Evolutionary conservation across 1,140 invertebrate species (phyloP), one percentile per base, ranked within the genome.

Genomic region (Drosophila pallidifrons): DNA sequence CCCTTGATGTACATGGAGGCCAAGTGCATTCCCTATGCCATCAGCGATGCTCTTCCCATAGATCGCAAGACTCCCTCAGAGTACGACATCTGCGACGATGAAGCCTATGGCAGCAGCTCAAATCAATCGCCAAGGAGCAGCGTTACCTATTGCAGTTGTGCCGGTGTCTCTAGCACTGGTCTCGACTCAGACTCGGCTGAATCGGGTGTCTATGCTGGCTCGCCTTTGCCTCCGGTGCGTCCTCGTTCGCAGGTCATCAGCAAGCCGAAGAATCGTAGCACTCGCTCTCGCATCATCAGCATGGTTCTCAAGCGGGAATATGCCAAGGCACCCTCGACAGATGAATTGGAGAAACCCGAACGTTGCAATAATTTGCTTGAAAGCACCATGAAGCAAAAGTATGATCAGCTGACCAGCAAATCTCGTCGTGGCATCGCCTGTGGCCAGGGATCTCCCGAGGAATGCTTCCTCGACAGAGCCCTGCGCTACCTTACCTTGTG

Each of bases 401-500:
- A 58, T 13, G 20, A 61, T 0, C 59, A 68, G 5, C 25, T 76
- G n/a, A 1, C 65, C 0, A 65, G 7, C 13, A 81, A 74, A 13
- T 70, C 81, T 1, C 70, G 85, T 15, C 70, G 69, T 5, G 74
- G 71, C 38, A 67, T 79, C 10, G 70, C 67, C 11, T 68, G 20
- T 13, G 5, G 25, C 1, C 54, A 74, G 25, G 66, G 45, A 0
- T 71, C 81, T 1, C 5, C 81, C n/a, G 90, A 91, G 16, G 70
- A 82, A 20, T 70, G 83, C 11, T 91, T 91, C 43, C 59, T 92
- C 0, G 75, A 91, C 54, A 91, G 81, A 47, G 91, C 90, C 3
- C 47, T 92, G 66, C 81, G 91, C n/a, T 91, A 86, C 43, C 51
- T 92, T n/a, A 91, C 91, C n/a, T 75, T 91, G 63, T 91, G 59